Percentiles rank a stretch among this genome's conserved stretches.
Conservation (phyloP, 2,888 invertebrate species). For the Seladonia tumulorum region DNA sequence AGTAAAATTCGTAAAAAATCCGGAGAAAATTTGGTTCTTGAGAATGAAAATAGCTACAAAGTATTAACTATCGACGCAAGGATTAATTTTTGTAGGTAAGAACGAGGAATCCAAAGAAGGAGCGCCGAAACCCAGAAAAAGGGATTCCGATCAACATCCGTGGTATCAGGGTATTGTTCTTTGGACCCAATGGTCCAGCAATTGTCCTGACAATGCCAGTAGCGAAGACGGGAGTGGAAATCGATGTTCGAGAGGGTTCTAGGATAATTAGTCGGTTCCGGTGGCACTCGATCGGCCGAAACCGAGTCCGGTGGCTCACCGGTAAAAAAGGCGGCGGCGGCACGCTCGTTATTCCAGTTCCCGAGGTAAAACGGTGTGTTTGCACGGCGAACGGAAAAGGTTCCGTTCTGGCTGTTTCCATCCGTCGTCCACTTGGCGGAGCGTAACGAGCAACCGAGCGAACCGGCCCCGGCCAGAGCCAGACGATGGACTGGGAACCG, state of each 20-base stretch:
- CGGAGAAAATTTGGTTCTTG: not conserved
- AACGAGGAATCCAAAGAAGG: not conserved
- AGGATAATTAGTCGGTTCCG: constrained; percentile 31
- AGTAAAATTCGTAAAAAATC: too few relatives aligned
- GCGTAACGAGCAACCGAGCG: constrained; percentile 70
- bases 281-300: not conserved
- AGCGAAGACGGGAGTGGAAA: constrained; percentile 4
- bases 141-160: not conserved
- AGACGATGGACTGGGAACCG: constrained; percentile 68
- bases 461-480: constrained; percentile 40
- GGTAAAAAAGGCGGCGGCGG: constrained; percentile 9
- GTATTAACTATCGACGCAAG: not conserved
- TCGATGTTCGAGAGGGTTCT: constrained; percentile 10
- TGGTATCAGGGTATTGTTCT: not conserved
- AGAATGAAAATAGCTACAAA: not conserved
- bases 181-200: not conserved
- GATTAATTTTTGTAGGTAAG: not conserved
- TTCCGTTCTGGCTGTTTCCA: constrained; percentile 68
- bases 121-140: not conserved
- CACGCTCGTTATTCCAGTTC: constrained; percentile 55
- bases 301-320: not conserved
- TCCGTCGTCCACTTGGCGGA: constrained; percentile 71
- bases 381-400: constrained; percentile 68
- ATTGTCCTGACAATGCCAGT: not conserved
- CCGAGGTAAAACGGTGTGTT: constrained; percentile 54